Evolutionary conservation across 2,888 invertebrate species (phyloP), one percentile per base, ranked within the genome.

Genomic region (Fragum whitleyi): DNA sequence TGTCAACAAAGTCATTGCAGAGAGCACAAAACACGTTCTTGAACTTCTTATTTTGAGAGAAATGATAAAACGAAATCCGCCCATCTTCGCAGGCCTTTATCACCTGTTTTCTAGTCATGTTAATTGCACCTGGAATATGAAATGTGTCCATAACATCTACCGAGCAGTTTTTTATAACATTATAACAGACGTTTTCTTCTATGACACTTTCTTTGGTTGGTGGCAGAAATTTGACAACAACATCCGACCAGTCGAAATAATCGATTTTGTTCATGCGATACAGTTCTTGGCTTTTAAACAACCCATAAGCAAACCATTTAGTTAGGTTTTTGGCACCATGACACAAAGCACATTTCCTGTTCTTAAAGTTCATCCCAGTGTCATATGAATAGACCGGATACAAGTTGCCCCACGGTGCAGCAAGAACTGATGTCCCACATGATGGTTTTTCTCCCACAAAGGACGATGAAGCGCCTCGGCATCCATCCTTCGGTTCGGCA

Each of bases 371-470:
- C 11, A 57, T 14, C 57, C 11, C 23, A 19, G 6, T 21, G 14
- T 57, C 57, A 26, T 14, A 26, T 57, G 57, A 57, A 57, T 21
- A 57, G n/a, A 57, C 57, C 5, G 57, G 57, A 26, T 57, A 57
- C 11, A 57, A 57, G 23, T 57, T 57, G 23, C 57, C 57, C 57
- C 57, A 57, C 7, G 57, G 57, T 26, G 57, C 57, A 57, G 57
- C 57, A 6, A 7, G 7, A 26, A 23, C 23, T 6, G 57, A 3
- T 5, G 2, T 2, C 14, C 19, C 14, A 26, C 57, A 57, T 11
- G 57, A 57, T 21, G 23, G 23, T 5, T 47, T 2, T 47, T 9
- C 47, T 5, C n/a, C 47, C 14, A 3, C 47, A 19, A 47, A 14
- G 5, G 39, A 39, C 6, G 47, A 9, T 19, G 2, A 5, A 5